Conservation (phyloP, 2,797 vertebrate genomes). For the Cyclopterus lumpus region DNA sequence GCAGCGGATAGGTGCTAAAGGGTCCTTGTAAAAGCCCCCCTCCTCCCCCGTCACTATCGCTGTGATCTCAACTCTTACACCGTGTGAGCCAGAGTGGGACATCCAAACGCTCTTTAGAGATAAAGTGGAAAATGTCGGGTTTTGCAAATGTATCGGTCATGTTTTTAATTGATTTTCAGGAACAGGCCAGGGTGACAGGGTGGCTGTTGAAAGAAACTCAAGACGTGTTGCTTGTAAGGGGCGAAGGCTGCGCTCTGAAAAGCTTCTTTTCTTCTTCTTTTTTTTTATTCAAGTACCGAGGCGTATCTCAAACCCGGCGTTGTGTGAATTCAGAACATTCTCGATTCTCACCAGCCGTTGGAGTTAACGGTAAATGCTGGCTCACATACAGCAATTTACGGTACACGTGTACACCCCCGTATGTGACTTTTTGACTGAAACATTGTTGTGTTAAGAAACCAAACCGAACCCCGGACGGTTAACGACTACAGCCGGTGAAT, state of each 20-base stretch:
- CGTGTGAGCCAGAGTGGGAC: slow-evolving; percentile 52
- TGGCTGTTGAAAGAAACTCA: slow-evolving; percentile 62
- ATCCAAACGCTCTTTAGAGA: slow-evolving; percentile 67
- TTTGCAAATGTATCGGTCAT: slow-evolving; percentile 76
- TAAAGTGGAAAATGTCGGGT: slow-evolving; percentile 67
- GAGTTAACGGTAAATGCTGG: neutral
- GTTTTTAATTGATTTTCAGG: slow-evolving; percentile 79
- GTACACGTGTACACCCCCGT: neutral
- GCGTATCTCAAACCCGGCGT: slow-evolving; percentile 21
- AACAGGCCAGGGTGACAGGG: slow-evolving; percentile 61
- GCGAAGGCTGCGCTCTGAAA: slow-evolving; percentile 35
- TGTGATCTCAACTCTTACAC: slow-evolving; percentile 70
- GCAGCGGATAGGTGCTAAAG: slow-evolving; percentile 43
- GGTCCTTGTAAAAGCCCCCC: slow-evolving; percentile 51
- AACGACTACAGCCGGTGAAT: neutral
- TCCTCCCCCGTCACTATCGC: slow-evolving; percentile 48
- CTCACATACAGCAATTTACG: neutral
- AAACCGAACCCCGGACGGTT: neutral
- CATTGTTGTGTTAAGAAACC: neutral
- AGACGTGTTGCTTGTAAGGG: slow-evolving; percentile 61
- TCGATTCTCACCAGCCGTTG: neutral
- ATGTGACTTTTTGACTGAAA: slow-evolving; percentile 9
- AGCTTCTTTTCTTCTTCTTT: slow-evolving; percentile 6
- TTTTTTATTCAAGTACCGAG: slow-evolving; percentile 2
- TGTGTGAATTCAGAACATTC: neutral